Conservation (phyloP, 2,113 vertebrate genomes). For the Boleophthalmus pectinirostris region DNA sequence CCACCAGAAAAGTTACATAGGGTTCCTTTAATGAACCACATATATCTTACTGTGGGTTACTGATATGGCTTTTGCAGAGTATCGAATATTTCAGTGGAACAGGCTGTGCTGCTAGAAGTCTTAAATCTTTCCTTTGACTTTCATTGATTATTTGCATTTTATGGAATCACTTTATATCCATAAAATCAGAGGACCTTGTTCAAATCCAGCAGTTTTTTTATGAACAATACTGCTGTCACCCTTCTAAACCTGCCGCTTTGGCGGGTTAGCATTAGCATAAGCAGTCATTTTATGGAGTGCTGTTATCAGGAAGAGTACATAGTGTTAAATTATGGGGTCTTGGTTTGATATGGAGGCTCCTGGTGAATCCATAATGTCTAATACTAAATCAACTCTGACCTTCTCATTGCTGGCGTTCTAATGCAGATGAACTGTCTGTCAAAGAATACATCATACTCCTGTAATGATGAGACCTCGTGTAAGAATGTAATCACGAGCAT, state of each 20-base stretch:
- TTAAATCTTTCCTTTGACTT: not conserved
- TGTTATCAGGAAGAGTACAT: not conserved
- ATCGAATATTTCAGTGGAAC: not conserved
- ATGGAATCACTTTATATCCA: not conserved
- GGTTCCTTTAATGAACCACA: not conserved
- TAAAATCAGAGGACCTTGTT: not conserved
- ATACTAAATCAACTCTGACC: conserved; percentile 37
- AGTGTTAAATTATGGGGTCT: conserved; percentile 17
- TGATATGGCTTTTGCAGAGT: not conserved
- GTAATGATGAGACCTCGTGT: conserved; percentile 20
- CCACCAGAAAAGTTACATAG: not conserved
- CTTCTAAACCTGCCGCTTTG: conserved; percentile 2
- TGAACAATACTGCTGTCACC: not conserved
- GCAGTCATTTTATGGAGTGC: conserved; percentile 31
- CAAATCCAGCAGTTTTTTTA: conserved; percentile 3
- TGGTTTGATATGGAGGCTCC: conserved; percentile 16
- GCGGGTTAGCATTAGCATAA: conserved; percentile 22
- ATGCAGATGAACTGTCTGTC: conserved; percentile 30
- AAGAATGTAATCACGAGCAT: conserved; percentile 32
- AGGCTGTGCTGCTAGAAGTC: not conserved
- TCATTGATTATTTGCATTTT: not conserved
- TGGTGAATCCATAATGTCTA: conserved; percentile 20
- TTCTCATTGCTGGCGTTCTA: conserved; percentile 3
- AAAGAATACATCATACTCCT: conserved; percentile 23
- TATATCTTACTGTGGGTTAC: not conserved